These are phyloP conservation scores for Chaenodraco wilsoni DNA, from an alignment of 2,797 vertebrate genomes.

Conservation along the genomic window DNA sequence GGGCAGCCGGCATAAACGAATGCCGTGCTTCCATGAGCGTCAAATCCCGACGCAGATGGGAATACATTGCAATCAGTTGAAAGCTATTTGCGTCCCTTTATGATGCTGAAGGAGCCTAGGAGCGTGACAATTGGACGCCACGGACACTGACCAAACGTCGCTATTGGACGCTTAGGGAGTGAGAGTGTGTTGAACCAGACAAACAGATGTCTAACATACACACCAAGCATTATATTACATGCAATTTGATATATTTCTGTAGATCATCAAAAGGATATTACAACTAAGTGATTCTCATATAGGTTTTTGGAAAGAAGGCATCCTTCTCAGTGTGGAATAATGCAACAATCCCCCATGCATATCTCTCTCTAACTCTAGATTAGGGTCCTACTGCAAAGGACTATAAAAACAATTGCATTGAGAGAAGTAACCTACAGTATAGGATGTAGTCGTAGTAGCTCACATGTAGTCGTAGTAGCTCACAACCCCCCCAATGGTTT, in stretches of 20 bases:
- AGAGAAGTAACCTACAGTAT: neutral
- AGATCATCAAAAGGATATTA: neutral
- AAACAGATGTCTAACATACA: neutral
- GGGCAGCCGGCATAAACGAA: too few species aligned
- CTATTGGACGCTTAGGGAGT: too few species aligned
- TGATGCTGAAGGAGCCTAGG: too few species aligned
- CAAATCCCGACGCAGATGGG: too few species aligned
- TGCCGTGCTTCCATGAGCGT: too few species aligned
- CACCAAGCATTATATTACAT: neutral
- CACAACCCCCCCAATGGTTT: neutral
- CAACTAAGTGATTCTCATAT: neutral
- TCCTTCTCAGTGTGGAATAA: neutral
- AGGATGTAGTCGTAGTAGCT: neutral
- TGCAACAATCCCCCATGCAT: neutral
- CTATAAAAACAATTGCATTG: neutral
- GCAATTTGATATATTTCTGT: neutral
- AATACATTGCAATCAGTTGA: too few species aligned
- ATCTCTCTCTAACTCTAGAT: neutral
- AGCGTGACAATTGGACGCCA: too few species aligned
- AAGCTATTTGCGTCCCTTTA: too few species aligned
- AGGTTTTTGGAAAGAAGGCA: neutral
- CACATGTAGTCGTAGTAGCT: too few species aligned
- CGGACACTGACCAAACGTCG: too few species aligned
- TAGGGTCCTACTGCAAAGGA: neutral
- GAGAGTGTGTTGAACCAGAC: too few species aligned